These are phyloP conservation scores for Poeciliopsis prolifica DNA, from an alignment of 2,113 vertebrate species.

Conservation along the genomic window DNA sequence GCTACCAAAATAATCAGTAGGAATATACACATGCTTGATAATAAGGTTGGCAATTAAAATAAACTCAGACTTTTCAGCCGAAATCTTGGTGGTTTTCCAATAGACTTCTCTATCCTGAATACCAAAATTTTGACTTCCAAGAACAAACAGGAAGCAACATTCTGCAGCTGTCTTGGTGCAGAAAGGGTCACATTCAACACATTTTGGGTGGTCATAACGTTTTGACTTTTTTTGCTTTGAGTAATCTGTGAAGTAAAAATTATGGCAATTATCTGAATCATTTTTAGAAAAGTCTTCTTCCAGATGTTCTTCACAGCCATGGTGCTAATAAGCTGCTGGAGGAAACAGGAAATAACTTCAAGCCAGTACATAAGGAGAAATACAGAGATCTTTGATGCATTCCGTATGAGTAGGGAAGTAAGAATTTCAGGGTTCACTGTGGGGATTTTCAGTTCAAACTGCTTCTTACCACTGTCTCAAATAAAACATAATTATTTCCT, in stretches of 20 bases:
- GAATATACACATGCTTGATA: neutral
- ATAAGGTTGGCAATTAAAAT: no score
- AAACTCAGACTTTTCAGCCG: neutral
- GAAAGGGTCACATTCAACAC: neutral
- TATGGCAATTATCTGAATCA: neutral
- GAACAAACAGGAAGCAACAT: neutral
- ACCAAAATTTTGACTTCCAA: neutral
- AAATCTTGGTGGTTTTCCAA: neutral
- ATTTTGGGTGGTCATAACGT: neutral
- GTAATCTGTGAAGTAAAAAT: neutral
- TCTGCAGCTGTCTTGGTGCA: neutral
- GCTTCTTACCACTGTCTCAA: neutral
- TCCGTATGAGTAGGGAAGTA: neutral
- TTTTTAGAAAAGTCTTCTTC: neutral
- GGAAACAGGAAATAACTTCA: constrained; percentile 1
- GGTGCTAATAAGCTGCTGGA: neutral
- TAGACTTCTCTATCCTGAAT: neutral
- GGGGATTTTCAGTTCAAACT: neutral
- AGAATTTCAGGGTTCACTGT: neutral
- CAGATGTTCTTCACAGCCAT: neutral
- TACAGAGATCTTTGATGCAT: neutral
- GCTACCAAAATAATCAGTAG: neutral
- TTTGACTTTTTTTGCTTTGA: neutral
- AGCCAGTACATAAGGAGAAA: neutral
- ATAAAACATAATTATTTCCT: constrained; percentile 1